Base-by-base conservation (phyloP, 2,797 vertebrate genomes). In the Bovichtus diacanthus region DNA sequence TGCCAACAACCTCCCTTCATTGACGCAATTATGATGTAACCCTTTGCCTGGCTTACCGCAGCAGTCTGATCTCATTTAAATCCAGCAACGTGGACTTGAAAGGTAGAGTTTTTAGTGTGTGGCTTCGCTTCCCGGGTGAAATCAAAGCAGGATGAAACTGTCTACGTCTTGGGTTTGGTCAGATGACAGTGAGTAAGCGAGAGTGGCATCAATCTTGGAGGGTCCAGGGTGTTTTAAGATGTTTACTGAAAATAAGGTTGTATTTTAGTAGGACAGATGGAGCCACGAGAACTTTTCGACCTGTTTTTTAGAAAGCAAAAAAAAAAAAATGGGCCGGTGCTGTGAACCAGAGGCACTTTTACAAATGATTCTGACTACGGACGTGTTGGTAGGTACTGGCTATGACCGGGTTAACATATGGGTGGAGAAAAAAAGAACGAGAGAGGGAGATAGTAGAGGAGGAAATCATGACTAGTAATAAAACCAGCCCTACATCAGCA, bases 21-120 rank as follows among this genome's bases (percentile, higher is more conserved):
- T 88, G 83, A 87, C 80, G 87, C 76, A 85, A 85, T 84, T 70
- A 80, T 81, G 80, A 55, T 61, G 70, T 72, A 88, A 88, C 68
- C 61, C 61, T 76, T 53, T 44, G 74, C 39, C 58, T 62, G 55
- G 60, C 71, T 66, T 25, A 9, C 55, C 76, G 69, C 74, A 36
- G 74, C 72, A 19, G 68, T 38, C 23, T 80, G 59, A 77, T 75
- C 76, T 76, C 67, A 44, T 78, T 65, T 60, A n/a, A n/a, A 68
- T 74, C 68, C 59, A 29, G 43, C 74, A 59, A 23, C 23, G 46
- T 62, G 46, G 51, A 74, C 36, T 72, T 74, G 39, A 84, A 74
- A 78, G 75, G 29, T 19, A 9, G 38, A 9, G 54, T 50, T 56
- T 71, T 69, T 6, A 23, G 43, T 18, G 39, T 46, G 59, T 6